Base-by-base conservation (phyloP, 1,140 invertebrate genomes). In the Apis dorsata region DNA sequence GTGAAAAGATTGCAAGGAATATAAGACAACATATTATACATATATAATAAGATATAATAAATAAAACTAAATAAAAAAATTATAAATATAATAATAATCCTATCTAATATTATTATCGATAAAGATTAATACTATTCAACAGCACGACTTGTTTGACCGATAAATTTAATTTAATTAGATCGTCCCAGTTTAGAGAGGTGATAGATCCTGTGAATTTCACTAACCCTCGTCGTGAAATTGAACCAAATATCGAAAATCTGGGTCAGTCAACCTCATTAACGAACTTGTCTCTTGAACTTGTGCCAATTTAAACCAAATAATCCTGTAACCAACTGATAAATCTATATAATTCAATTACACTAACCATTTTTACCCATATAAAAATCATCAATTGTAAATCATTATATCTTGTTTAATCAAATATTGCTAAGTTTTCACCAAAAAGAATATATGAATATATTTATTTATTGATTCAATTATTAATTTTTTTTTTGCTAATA, bases 251-350 rank as follows among this genome's bases (percentile, higher is more conserved):
- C 57, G 60, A 17, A n/a, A 60, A 88, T 84, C 86, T 88, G 59
- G 85, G 76, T 85, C 82, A 88, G 53, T n/a, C 34, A 66, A 71
- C 17, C 44, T 78, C 72, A 59, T 81, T 81, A 78, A 79, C 79
- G 82, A 88, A 89, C 82, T 86, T 89, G 87, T 85, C 85, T 77
- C 81, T 89, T 89, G 87, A 88, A 86, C 85, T 82, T 89, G 87
- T 12, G 21, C 60, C 49, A 62, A 87, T 79, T 78, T 57, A 71
- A 34, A 75, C 34, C 49, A 12, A 13, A 24, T 72, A 73, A 12
- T 24, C 3, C 68, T 79, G 9, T 24, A 49, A 72, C 59, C 44
- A 78, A 78, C 53, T 49, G 28, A 21, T 55, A n/a, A 79, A 79
- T 79, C 17, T 28, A 70, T 15, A 5, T 13, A 34, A 55, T 17